Base-by-base conservation (phyloP, 2,797 vertebrate genomes). In the Eidolon dupreanum region DNA sequence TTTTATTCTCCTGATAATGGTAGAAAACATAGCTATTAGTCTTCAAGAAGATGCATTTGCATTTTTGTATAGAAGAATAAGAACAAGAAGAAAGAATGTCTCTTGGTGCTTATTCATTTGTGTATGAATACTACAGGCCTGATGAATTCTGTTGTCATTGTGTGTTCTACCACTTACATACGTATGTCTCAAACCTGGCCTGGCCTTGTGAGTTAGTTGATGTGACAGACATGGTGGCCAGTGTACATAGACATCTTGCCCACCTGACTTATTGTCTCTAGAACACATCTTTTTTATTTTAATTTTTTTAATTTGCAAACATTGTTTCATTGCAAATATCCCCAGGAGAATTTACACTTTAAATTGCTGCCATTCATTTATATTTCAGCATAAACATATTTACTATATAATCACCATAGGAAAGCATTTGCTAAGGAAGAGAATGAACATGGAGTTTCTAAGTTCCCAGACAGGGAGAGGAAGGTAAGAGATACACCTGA, bases 141-240 rank as follows among this genome's bases (percentile, higher is more conserved):
- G 41, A 65, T 41, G 16, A 66, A 55, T 36, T 51, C 41, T 53
- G 6, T 17, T 61, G 26, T 77, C 41, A 28, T 15, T 74, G 16
- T 84, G 6, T n/a, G 10, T 28, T 79, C 51, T 68, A 8, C 46
- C 15, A 61, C 31, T 26, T 68, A 31, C 3, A 65, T 24, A 49
- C n/a, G 0, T 28, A 41, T 71, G 12, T 74, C n/a, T 79, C 53
- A 17, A 51, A 8, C 24, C 24, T 43, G 51, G 57, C 7, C 17
- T 95, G 43, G 17, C 16, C 33, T 59, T 77, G 28, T 28, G 63
- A 57, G 0, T 22, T 74, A 41, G 51, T 5, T 70, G 57, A 75
- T 6, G n/a, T 19, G 38, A 8, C 1, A 46, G 4, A 12, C 3
- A 0, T n/a, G 20, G 41, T 4, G 19, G 8, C 4, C 31, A 19